Conservation (phyloP, 2,113 vertebrate species). For the Campylorhamphus procurvoides region DNA sequence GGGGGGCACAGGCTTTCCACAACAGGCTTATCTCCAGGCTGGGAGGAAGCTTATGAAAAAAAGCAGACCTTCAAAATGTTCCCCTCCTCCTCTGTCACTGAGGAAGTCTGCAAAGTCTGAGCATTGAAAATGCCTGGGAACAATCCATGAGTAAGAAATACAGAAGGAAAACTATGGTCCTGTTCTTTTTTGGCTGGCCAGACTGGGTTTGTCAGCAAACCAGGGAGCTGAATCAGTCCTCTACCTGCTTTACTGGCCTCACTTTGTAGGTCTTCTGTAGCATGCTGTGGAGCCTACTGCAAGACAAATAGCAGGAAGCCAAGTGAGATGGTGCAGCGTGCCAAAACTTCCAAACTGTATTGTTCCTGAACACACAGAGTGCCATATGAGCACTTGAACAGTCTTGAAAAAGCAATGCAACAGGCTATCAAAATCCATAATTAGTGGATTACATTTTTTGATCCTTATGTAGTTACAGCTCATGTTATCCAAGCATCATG, state of each 20-base stretch:
- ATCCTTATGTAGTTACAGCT: rapidly evolving
- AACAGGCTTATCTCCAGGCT: constrained; percentile 9
- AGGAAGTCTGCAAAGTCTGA: neutral
- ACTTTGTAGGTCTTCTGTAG: neutral
- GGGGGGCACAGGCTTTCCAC: neutral
- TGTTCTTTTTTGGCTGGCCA: neutral
- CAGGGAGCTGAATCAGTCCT: neutral
- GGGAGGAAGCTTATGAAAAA: constrained; percentile 15
- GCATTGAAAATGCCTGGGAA: constrained; percentile 7
- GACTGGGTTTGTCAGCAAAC: neutral
- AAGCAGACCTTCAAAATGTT: neutral
- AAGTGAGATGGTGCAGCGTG: neutral
- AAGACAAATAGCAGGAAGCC: neutral
- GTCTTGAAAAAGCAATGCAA: neutral
- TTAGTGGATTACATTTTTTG: neutral
- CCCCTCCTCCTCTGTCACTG: neutral
- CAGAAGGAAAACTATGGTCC: neutral
- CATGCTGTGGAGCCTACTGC: neutral
- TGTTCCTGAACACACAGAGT: neutral
- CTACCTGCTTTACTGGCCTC: neutral
- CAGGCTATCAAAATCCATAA: neutral
- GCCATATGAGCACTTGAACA: neutral
- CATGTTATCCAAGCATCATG: neutral
- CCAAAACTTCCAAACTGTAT: neutral
- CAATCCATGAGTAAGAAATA: neutral